phyloP scores from a whole-genome alignment of 1,140 invertebrate species.

The Idris sp. region DNA sequence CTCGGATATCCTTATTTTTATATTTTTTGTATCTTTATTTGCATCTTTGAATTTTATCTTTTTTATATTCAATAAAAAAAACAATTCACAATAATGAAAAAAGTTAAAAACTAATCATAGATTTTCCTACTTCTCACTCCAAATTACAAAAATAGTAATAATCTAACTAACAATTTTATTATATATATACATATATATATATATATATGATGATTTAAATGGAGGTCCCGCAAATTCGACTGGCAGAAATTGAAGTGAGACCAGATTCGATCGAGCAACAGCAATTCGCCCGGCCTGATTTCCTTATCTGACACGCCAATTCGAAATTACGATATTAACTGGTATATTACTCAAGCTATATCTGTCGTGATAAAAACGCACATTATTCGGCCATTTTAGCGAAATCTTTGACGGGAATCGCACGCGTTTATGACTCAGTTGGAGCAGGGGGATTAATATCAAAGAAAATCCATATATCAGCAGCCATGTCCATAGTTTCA shows the following conservation, averaged over 20 bases:
- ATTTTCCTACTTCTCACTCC: no score
- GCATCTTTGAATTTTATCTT: no score
- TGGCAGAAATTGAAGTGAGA: slow-evolving; percentile 15
- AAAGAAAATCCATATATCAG: slow-evolving; percentile 59
- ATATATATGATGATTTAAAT: slow-evolving; percentile 8
- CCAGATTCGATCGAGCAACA: slow-evolving; percentile 13
- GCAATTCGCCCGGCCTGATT: slow-evolving; percentile 18
- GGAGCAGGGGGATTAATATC: slow-evolving; percentile 44
- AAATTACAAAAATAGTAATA: no score
- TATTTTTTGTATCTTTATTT: no score
- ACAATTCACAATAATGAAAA: no score
- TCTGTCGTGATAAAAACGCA: slow-evolving; percentile 34
- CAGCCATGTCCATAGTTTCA: slow-evolving; percentile 57
- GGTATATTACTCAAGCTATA: slow-evolving; percentile 22
- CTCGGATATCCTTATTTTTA: no score
- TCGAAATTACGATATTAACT: slow-evolving; percentile 49
- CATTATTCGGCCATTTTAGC: slow-evolving; percentile 28
- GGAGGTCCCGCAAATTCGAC: slow-evolving; percentile 1
- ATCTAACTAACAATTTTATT: no score
- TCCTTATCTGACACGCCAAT: slow-evolving; percentile 51
- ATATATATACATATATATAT: no score
- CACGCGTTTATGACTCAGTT: slow-evolving; percentile 41
- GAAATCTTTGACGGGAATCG: slow-evolving; percentile 21
- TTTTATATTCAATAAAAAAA: no score
- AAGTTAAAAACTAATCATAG: no score